A percentile compares a stretch with the other conserved stretches of the same genome.
phyloP scores from a whole-genome alignment of 2,113 vertebrate species.

The Lichenostomus cassidix region DNA sequence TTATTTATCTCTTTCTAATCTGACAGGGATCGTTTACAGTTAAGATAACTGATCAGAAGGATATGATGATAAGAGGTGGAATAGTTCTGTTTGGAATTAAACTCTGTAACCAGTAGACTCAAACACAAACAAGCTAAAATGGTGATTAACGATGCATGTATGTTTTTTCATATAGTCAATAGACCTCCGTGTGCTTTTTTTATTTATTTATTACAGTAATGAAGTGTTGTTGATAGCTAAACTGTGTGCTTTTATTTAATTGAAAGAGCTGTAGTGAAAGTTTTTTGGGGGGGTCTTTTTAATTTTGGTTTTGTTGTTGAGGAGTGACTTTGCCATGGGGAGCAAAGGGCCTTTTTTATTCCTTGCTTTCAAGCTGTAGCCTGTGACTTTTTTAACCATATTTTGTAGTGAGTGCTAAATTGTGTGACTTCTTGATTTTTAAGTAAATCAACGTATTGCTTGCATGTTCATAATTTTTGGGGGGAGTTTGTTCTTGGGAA shows the following conservation, averaged over 20 bases:
- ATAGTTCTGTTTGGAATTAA: constrained; percentile 95
- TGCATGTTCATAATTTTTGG: constrained; percentile 79
- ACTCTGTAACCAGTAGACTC: constrained; percentile 97
- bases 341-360: constrained; percentile 79
- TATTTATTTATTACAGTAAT: constrained; percentile 88
- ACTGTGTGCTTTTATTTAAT: constrained; percentile 96
- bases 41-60: constrained; percentile 96
- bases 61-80: constrained; percentile 95
- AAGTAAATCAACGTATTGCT: constrained; percentile 80
- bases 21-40: constrained; percentile 98
- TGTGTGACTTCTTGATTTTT: constrained; percentile 81
- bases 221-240: constrained; percentile 99
- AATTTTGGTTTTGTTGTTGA: constrained; percentile 83
- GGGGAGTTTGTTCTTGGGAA: constrained; percentile 66
- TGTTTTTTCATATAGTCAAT: constrained; percentile 91
- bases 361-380: constrained; percentile 86
- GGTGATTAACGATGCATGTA: constrained; percentile 99
- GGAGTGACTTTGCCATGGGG: constrained; percentile 88
- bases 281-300: constrained; percentile 76
- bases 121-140: constrained; percentile 97
- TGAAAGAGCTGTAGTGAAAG: constrained; percentile 84
- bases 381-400: constrained; percentile 82
- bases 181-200: constrained; percentile 95
- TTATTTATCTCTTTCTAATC: constrained; percentile 98
- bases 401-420: constrained; percentile 89